Conservation (phyloP, 2,113 vertebrate species). For the Erythrolamprus reginae region DNA sequence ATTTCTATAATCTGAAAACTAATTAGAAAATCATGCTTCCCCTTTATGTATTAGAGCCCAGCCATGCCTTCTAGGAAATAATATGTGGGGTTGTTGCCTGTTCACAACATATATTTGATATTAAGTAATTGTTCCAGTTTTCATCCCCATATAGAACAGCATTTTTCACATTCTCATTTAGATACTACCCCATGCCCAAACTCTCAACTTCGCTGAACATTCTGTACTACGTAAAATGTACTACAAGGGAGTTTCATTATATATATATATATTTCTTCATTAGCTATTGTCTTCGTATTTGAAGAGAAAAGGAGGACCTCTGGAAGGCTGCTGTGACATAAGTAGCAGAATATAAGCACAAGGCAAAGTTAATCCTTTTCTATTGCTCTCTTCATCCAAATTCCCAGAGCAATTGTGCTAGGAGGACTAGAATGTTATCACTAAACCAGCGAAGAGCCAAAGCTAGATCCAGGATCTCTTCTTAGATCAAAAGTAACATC, state of each 20-base stretch:
- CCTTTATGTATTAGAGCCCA: constrained; percentile 16
- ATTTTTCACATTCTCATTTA: constrained; percentile 26
- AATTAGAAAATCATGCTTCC: constrained; percentile 4
- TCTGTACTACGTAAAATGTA: constrained; percentile 54
- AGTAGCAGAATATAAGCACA: constrained; percentile 27
- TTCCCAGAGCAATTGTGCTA: constrained; percentile 51
- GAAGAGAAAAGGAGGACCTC: constrained; percentile 21
- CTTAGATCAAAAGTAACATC: constrained; percentile 45
- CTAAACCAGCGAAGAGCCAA: constrained; percentile 33
- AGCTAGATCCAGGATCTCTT: constrained; percentile 45
- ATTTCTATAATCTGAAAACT: constrained; percentile 17
- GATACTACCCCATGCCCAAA: constrained; percentile 36
- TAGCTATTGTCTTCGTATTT: constrained; percentile 33
- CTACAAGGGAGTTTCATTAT: constrained; percentile 60
- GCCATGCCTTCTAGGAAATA: constrained; percentile 53
- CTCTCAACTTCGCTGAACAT: constrained; percentile 22
- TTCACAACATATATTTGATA: constrained; percentile 64
- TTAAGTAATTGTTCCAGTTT: constrained; percentile 57
- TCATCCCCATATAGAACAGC: constrained; percentile 48
- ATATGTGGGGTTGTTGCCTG: constrained; percentile 53
- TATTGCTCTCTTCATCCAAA: constrained; percentile 34
- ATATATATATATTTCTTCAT: constrained; percentile 25
- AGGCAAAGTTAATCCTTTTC: constrained; percentile 30
- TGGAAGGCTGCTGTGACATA: constrained; percentile 18
- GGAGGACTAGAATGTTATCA: constrained; percentile 30